These are phyloP conservation scores for Plebejus argus DNA, from an alignment of 2,888 invertebrate species.

Conservation along the genomic window DNA sequence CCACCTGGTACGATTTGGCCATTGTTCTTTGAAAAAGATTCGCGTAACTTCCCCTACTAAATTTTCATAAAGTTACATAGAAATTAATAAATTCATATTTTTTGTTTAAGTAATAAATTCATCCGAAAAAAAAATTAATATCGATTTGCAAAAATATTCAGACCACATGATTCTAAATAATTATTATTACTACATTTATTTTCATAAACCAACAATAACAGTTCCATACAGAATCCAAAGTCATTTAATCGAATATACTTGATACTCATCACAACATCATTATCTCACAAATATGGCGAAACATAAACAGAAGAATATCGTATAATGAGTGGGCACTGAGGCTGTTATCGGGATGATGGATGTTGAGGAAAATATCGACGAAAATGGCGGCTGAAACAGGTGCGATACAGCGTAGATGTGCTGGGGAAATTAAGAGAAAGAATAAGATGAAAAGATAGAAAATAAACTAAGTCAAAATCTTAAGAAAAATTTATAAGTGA, in stretches of 20 bases:
- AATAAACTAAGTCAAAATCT: background rate
- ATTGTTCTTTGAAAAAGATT: too few relatives aligned
- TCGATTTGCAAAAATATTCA: too few relatives aligned
- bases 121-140: too few relatives aligned
- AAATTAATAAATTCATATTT: too few relatives aligned
- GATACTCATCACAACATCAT: background rate
- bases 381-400: background rate
- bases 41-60: too few relatives aligned
- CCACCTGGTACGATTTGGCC: too few relatives aligned
- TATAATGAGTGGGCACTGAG: constrained; percentile 4
- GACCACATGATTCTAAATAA: too few relatives aligned
- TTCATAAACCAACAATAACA: background rate
- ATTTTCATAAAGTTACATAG: too few relatives aligned
- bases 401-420: background rate
- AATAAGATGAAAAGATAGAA: background rate
- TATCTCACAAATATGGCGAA: background rate
- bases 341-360: constrained; percentile 28
- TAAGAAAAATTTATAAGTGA: background rate
- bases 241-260: background rate
- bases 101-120: too few relatives aligned
- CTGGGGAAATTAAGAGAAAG: background rate
- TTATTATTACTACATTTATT: too few relatives aligned
- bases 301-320: background rate
- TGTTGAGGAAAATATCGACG: constrained; percentile 29
- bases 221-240: background rate